These are phyloP conservation scores for Calonectris borealis DNA, from an alignment of 2,113 vertebrate species.

Conservation along the genomic window DNA sequence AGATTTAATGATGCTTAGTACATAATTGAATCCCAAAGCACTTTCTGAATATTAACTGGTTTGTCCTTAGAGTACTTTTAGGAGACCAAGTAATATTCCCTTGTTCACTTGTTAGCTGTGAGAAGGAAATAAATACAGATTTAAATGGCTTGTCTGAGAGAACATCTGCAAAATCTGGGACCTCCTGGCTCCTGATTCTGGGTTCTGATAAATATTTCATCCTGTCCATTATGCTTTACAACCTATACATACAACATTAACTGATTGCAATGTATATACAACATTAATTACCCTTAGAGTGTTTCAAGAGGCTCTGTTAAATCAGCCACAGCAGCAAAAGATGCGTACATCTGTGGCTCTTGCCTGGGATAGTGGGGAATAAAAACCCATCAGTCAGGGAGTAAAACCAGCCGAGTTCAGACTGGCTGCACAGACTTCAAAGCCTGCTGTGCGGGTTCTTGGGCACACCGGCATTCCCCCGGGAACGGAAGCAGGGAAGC, in stretches of 20 bases:
- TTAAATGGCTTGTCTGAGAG: slow-evolving; percentile 24
- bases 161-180: slow-evolving; percentile 28
- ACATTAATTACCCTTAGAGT: neutral
- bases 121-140: slow-evolving; percentile 26
- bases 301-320: slow-evolving; percentile 6
- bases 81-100: slow-evolving; percentile 40
- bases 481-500: no score
- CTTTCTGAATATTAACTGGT: slow-evolving; percentile 56
- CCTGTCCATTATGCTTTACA: neutral
- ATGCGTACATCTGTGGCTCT: neutral
- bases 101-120: slow-evolving; percentile 15
- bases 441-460: neutral
- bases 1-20: slow-evolving; percentile 53
- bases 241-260: neutral
- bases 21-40: slow-evolving; percentile 53
- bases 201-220: slow-evolving; percentile 37
- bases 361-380: neutral
- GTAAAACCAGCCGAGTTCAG: neutral
- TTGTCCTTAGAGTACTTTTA: slow-evolving; percentile 57
- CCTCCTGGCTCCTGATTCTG: neutral
- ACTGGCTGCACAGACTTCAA: neutral
- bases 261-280: neutral
- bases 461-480: neutral
- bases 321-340: neutral
- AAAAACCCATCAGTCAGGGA: neutral